Base-by-base conservation (phyloP, 1,140 invertebrate species). In the Neodiprion lecontei region DNA sequence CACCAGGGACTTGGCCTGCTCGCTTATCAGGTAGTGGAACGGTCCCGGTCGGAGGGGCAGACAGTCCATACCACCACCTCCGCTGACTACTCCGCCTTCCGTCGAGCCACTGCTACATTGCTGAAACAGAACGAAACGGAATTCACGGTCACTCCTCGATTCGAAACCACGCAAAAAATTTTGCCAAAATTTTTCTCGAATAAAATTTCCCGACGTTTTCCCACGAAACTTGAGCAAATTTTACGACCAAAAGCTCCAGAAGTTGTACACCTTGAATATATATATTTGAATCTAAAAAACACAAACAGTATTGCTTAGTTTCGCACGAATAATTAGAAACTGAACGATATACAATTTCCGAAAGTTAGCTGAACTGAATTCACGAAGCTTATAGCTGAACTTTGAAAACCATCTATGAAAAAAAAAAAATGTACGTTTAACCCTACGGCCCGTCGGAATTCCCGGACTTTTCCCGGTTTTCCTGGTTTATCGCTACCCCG, bases 1-100 rank as follows among this genome's bases (percentile, higher is more conserved):
- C 73, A 94, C 92, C 84, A 94, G 87, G 65, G 94, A 95, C 88
- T 95, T 95, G 80, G 94, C 93, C 88, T 95, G 94, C 88, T 95
- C 94, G 88, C 90, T 94, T 85, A 95, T 93, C 85, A 95, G 90
- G 86, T 94, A 94, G 82, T 94, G 93, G 85, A 94, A 94, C 14
- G 93, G 93, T 69, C 90, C 90, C 50, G 91, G 90, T 77, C 92
- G 91, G 79, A 93, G 87, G 79, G 92, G 92, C 87, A 93, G 89
- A 86, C 93, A 93, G 86, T 93, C 93, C 92, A 94, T 93, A 86
- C 91, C 93, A 88, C 89, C 89, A 76, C 89, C 90, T 81, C 89
- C 90, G 70, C 79, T 80, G 70, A 81, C 80, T 23, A 81, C 84
- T 67, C 79, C 79, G 67, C 85, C 84, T 48, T 85, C 84, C n/a